Base-by-base conservation (phyloP, 2,888 invertebrate genomes). In the Drosophila demipolita region DNA sequence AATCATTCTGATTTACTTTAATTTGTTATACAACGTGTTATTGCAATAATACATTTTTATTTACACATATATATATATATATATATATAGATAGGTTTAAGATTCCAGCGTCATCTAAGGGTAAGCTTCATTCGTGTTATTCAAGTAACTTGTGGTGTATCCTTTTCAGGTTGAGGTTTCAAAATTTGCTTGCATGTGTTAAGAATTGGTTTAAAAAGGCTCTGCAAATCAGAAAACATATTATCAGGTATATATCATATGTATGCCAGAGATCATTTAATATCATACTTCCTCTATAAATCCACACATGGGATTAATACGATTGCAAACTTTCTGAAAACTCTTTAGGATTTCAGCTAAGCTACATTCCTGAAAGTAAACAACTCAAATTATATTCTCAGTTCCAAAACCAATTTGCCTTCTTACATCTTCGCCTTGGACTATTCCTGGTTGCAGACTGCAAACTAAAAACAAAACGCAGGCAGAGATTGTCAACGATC, bases 21-120 rank as follows among this genome's bases (percentile, higher is more conserved):
- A 59, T 66, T 65, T 57, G 66, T 78, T 61, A 42, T 17, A 45
- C 54, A 26, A 38, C 67, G 23, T 45, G 40, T 50, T 32, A 26
- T 36, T 26, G 3, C n/a, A 55, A 29, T 29, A 38, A 3, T 9
- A 2, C 29, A 35, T 20, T 45, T 45, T 29, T 23, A 26, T 11
- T 33, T 26, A 8, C 0, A 40, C 23, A 23, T 23, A 23, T 42
- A 29, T 26, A 11, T 8, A 1, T 20, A 32, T 15, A 4, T 20
- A 33, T 20, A 11, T 20, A 42, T 20, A 20, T 20, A 12, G 6
- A 42, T 45, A 20, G 12, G 6, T 23, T 75, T n/a, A 36, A 4
- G 26, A 26, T 33, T 29, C 40, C 35, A n/a, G 1, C 23, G 36
- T 38, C n/a, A 35, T 6, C 35, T 32, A 4, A 12, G 5, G 3